Evolutionary conservation across 1,140 invertebrate species (phyloP), one percentile per base, ranked within the genome.

Genomic region (Bombus haemorrhoidalis): DNA sequence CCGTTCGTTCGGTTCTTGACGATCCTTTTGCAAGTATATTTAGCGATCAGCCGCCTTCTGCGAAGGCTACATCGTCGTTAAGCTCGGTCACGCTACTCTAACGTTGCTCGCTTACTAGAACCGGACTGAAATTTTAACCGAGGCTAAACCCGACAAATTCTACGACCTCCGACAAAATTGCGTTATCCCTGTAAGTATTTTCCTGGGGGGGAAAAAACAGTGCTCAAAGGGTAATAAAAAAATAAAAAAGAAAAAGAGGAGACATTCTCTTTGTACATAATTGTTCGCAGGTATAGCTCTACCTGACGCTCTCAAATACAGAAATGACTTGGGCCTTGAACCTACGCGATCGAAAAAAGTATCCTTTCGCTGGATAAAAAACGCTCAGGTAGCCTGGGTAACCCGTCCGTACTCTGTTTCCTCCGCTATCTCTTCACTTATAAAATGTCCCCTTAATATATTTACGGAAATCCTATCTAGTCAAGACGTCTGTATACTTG

Each of bases 1-100:
- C 79, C 78, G 37, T 87, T 81, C 68, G 62, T 89, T 83, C 79
- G 59, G 10, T 64, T 68, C 18, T 57, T 64, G 22, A 22, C 43
- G 84, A 85, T 39, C 59, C 34, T 74, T 81, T 68, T 28, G 71
- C 59, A 8, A 66, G 72, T 74, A 81, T 37, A 75, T 69, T 74
- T 68, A 71, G 37, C 71, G 25, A 59, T 80, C 66, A 1, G 12
- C n/a, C 1, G 37, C 4, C 15, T 53, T 76, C 18, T 53, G 47
- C 47, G 3, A 53, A 53, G 18, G 47, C 47, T 53, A 8, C 18
- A 10, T 6, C 13, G 34, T 28, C 39, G 13, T 22, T 28, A 10
- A 0, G 28, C 18, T 41, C 43, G 34, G 25, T 32, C 10, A 10
- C 12, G 25, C 32, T n/a, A 22, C 66, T 68, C n/a, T 0, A 10